Conservation (phyloP, 1,140 invertebrate genomes). For the Eriocheir sinensis region DNA sequence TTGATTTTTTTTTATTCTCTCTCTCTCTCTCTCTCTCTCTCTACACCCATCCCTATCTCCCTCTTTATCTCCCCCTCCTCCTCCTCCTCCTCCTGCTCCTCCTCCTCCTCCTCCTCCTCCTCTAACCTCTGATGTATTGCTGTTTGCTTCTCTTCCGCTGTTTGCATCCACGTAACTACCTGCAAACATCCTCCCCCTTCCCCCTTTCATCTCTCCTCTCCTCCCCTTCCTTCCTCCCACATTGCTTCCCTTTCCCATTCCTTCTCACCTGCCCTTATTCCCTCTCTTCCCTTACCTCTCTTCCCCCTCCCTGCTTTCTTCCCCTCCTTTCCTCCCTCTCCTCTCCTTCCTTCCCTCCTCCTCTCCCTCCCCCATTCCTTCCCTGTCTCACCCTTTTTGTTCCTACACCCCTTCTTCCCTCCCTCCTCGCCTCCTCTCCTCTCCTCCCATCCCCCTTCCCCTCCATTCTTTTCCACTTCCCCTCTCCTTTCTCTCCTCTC, state of each 20-base stretch:
- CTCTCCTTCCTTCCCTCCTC: not conserved
- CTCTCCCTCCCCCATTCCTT: not conserved
- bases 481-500: not conserved
- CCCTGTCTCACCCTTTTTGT: no score
- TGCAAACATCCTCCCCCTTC: not conserved
- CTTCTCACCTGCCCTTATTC: no score
- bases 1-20: no score
- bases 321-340: not conserved
- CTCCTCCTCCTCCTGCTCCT: not conserved
- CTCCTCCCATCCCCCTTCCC: not conserved
- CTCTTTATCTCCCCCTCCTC: not conserved
- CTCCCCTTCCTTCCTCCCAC: not conserved
- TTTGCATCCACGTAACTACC: no score
- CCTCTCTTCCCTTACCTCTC: not conserved
- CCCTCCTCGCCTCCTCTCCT: not conserved
- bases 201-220: not conserved
- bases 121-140: not conserved
- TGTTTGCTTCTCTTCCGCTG: not conserved
- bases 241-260: no score
- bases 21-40: not conserved
- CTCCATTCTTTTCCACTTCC: not conserved
- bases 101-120: not conserved
- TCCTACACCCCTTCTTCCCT: no score
- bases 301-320: not conserved
- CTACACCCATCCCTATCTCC: no score